These are phyloP conservation scores for Holcopasites calliopsidis DNA, from an alignment of 1,140 invertebrate species.

Conservation along the genomic window DNA sequence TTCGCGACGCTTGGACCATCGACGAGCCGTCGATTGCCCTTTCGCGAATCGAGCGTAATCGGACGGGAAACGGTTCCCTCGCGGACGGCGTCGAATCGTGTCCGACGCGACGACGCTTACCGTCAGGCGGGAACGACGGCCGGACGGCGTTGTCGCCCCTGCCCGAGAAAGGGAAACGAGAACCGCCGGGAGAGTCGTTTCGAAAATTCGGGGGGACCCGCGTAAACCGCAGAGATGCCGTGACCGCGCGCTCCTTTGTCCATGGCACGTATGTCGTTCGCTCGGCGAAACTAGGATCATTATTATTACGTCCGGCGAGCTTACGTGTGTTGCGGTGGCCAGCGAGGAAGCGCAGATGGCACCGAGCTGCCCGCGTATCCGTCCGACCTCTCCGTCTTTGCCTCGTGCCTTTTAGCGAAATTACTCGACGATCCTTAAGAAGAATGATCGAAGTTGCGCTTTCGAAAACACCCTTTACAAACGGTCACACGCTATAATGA, in stretches of 20 bases:
- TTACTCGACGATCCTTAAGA: neutral
- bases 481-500: neutral
- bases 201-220: slow-evolving; percentile 55
- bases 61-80: slow-evolving; percentile 7
- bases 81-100: slow-evolving; percentile 9
- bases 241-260: slow-evolving; percentile 66
- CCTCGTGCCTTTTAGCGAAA: neutral
- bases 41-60: neutral
- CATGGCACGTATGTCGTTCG: slow-evolving; percentile 50
- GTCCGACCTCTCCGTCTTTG: neutral
- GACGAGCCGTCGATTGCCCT: neutral
- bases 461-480: neutral
- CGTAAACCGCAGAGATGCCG: slow-evolving; percentile 72
- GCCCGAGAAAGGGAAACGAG: neutral
- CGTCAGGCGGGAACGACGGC: too few species aligned
- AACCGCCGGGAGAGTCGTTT: neutral
- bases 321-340: slow-evolving; percentile 36
- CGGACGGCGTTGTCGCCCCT: too few species aligned
- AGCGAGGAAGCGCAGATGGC: slow-evolving; percentile 54
- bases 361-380: slow-evolving; percentile 45
- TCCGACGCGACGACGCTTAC: neutral
- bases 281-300: slow-evolving; percentile 49
- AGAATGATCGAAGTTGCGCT: neutral
- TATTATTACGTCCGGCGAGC: slow-evolving; percentile 61
- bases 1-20: neutral